A percentile compares a stretch with the other conserved stretches of the same genome.
Evolutionary conservation across 1,140 invertebrate genomes (phyloP).

Genomic region (Zaprionus capensis): DNA sequence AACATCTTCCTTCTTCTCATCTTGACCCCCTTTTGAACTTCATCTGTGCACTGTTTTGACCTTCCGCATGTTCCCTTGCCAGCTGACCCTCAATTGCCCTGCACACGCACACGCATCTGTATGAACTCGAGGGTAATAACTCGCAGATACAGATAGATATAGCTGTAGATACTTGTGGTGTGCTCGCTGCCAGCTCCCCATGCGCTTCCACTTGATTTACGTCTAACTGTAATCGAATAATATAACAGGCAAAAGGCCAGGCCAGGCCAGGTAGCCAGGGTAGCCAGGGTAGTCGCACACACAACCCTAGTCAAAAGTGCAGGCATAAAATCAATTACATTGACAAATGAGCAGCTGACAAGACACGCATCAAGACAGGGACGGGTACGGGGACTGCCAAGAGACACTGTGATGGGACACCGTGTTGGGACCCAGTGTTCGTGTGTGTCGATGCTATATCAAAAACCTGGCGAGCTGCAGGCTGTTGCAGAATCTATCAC

Average conservation of each 20-base stretch:
- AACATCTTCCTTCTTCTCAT: background rate
- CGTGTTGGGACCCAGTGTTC: background rate
- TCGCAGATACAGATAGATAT: constrained; percentile 9
- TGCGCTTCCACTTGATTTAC: constrained; percentile 81
- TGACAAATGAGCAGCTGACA: constrained; percentile 82
- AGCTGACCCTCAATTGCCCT: constrained; percentile 14
- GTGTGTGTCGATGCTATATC: background rate
- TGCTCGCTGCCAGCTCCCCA: constrained; percentile 13
- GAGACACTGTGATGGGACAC: too few species aligned
- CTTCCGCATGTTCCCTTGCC: constrained; percentile 6
- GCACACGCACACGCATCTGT: background rate
- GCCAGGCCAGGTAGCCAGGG: constrained; percentile 42
- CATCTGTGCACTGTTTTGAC: constrained; percentile 26
- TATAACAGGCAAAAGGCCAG: constrained; percentile 69
- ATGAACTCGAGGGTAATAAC: constrained; percentile 40
- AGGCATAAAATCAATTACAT: constrained; percentile 82
- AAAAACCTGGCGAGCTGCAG: constrained; percentile 11
- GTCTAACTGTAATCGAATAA: constrained; percentile 81
- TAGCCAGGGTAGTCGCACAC: constrained; percentile 36
- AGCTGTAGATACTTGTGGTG: background rate
- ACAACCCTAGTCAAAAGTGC: constrained; percentile 75
- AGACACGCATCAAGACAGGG: constrained; percentile 39
- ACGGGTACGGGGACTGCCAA: background rate
- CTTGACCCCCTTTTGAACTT: constrained; percentile 32
- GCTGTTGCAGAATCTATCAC: constrained; percentile 41